phyloP scores from a whole-genome alignment of 1,140 invertebrate genomes.

The Wasmannia auropunctata region DNA sequence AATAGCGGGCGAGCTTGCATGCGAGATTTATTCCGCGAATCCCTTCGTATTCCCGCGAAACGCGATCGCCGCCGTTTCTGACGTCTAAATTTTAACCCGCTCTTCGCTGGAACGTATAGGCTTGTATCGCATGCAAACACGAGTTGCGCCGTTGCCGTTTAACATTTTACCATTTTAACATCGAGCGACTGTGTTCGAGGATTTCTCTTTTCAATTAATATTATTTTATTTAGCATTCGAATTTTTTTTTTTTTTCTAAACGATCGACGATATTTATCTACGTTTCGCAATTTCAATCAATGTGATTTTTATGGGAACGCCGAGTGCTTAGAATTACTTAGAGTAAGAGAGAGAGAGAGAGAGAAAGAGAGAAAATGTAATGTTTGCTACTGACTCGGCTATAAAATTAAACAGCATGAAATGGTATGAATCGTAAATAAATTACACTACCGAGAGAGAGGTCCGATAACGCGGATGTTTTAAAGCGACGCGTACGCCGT shows the following conservation, averaged over 20 bases:
- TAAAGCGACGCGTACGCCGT: conserved; percentile 2
- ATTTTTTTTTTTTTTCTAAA: background rate
- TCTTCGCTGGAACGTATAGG: background rate
- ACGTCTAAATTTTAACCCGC: conserved; percentile 62
- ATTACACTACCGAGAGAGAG: background rate
- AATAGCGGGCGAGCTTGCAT: conserved; percentile 48
- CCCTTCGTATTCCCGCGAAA: background rate
- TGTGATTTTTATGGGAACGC: background rate
- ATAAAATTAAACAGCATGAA: conserved; percentile 12
- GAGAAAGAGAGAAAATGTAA: background rate
- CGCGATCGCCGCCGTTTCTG: conserved; percentile 16
- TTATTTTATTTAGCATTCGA: background rate
- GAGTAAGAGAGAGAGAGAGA: too few species aligned
- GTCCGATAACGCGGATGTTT: background rate
- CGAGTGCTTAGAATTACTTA: background rate
- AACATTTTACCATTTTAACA: background rate
- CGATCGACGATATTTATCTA: background rate
- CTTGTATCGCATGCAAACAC: background rate
- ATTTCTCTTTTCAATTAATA: conserved; percentile 1
- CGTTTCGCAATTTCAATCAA: background rate
- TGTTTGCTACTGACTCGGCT: background rate
- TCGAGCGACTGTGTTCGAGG: background rate
- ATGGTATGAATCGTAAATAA: conserved; percentile 1
- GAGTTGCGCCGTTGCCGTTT: background rate
- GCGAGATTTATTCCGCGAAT: conserved; percentile 46